Evolutionary conservation across 2,888 invertebrate species (phyloP).

Genomic region (Philopedon plagiatum): DNA sequence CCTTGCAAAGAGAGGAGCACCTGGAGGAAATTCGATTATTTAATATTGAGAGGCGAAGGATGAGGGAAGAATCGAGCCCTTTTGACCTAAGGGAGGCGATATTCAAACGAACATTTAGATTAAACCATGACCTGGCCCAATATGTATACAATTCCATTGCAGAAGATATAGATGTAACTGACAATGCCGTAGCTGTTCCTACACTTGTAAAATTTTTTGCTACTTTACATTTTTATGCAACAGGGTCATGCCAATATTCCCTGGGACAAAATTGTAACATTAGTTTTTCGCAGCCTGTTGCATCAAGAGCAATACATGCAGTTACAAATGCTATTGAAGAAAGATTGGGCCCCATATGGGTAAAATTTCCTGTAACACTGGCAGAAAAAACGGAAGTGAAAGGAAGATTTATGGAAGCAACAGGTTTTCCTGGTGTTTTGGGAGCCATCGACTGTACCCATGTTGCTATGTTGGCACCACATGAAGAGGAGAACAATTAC

Average conservation of each 20-base stretch:
- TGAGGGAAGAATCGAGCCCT: conserved; percentile 24
- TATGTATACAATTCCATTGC: conserved; percentile 29
- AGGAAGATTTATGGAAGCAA: conserved; percentile 50
- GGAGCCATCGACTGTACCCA: conserved; percentile 51
- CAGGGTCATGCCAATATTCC: conserved; percentile 44
- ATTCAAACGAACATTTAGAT: conserved; percentile 32
- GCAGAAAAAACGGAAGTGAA: conserved; percentile 38
- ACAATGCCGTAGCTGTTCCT: conserved; percentile 27
- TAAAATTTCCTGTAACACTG: conserved; percentile 41
- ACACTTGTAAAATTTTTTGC: conserved; percentile 28
- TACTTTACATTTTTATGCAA: conserved; percentile 47
- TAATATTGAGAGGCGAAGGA: conserved; percentile 29
- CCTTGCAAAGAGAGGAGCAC: conserved; percentile 6
- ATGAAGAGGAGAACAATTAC: conserved; percentile 53
- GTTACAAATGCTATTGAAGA: conserved; percentile 34
- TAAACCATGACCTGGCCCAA: conserved; percentile 39
- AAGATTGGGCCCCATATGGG: conserved; percentile 13
- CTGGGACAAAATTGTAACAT: conserved; percentile 42
- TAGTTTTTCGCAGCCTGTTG: conserved; percentile 36
- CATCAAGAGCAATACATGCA: conserved; percentile 35
- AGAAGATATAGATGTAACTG: conserved; percentile 16
- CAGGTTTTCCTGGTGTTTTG: conserved; percentile 47
- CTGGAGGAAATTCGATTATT: conserved; percentile 9
- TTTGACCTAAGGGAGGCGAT: conserved; percentile 20
- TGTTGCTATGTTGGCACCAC: conserved; percentile 47